phyloP scores from a whole-genome alignment of 2,113 vertebrate species.

The Cinclus mexicanus region DNA sequence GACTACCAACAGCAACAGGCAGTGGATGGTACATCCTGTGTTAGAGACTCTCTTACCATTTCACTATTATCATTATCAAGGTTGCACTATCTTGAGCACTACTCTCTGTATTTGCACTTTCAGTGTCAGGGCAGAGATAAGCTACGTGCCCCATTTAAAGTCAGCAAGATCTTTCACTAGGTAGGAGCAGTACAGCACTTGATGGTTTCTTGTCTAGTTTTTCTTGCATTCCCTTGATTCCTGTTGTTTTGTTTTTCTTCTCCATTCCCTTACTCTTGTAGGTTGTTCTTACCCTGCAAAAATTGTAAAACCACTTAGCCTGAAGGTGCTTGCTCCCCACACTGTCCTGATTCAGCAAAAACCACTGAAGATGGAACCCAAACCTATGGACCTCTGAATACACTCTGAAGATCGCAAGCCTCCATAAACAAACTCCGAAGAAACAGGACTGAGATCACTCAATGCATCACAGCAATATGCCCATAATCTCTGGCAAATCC shows the following conservation, averaged over 20 bases:
- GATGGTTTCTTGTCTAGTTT: not conserved
- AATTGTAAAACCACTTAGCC: not conserved
- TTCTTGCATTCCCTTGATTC: accelerated
- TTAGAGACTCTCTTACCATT: not conserved
- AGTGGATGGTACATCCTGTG: not conserved
- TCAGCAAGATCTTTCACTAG: not conserved
- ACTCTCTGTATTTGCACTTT: not conserved
- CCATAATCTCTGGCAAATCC: not conserved
- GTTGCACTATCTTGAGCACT: not conserved
- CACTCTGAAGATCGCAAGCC: not conserved
- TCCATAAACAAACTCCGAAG: not conserved
- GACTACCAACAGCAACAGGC: not conserved
- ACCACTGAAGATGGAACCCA: not conserved
- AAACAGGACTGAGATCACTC: not conserved
- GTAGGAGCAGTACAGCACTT: not conserved
- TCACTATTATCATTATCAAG: not conserved
- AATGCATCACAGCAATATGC: not conserved
- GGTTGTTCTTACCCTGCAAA: not conserved
- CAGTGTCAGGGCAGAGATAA: not conserved
- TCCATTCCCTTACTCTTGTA: not conserved
- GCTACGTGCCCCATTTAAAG: not conserved
- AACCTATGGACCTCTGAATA: not conserved
- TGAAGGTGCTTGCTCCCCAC: not conserved
- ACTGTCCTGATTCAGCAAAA: not conserved
- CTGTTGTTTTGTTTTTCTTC: not conserved